phyloP scores from a whole-genome alignment of 2,888 invertebrate species.

The Drosophila putrida region DNA sequence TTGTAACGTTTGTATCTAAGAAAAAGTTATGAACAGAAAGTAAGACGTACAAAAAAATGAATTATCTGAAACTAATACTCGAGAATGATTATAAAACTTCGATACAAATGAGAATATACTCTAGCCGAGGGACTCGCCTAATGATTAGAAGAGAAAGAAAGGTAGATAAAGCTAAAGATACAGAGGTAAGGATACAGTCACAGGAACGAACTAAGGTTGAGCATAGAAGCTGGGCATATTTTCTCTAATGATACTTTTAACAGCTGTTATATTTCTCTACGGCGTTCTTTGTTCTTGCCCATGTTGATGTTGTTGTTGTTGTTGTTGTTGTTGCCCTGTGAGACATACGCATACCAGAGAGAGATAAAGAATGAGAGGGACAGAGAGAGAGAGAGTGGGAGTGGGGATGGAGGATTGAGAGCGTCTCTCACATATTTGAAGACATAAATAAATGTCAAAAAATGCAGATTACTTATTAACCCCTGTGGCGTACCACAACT shows the following conservation, averaged over 20 bases:
- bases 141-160: too few species aligned
- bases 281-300: conserved; percentile 27
- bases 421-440: conserved; percentile 73
- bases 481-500: conserved; percentile 82
- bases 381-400: conserved; percentile 13
- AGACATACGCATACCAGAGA: conserved; percentile 24
- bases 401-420: not conserved
- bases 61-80: too few species aligned
- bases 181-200: not conserved
- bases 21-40: too few species aligned
- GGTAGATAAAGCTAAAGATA: too few species aligned
- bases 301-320: conserved; percentile 20
- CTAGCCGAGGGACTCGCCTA: too few species aligned
- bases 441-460: conserved; percentile 85
- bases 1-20: too few species aligned
- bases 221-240: conserved; percentile 55
- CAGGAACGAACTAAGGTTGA: not conserved
- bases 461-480: conserved; percentile 85
- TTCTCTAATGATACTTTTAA: conserved; percentile 75
- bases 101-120: too few species aligned
- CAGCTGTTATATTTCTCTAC: conserved; percentile 76
- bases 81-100: too few species aligned
- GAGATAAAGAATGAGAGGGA: not conserved
- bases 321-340: conserved; percentile 19
- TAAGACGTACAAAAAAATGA: too few species aligned